Base-by-base conservation (phyloP, 2,113 vertebrate genomes). In the Sciurus niger region DNA sequence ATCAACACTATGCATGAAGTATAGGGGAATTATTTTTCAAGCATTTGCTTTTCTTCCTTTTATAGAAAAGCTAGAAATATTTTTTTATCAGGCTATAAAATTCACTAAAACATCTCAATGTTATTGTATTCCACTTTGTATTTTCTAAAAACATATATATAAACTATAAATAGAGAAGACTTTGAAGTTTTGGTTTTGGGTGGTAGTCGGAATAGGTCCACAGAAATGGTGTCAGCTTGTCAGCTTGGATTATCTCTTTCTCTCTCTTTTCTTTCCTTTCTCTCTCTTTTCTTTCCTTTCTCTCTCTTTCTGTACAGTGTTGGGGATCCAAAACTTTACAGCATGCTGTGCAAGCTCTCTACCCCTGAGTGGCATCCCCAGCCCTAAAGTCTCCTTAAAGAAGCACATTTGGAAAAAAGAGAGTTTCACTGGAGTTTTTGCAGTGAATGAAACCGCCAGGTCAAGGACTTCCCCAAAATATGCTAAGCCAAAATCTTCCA, bases 21-120 rank as follows among this genome's bases (percentile, higher is more conserved):
- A 58, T 17, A 79, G 28, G 89, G 20, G 2, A 94, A 84, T 67
- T 74, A 13, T 53, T 86, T 83, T 55, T 83, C n/a, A 84, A 94
- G 4, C 4, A 67, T 67, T 76, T 89, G 18, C 14, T 92, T 78
- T 77, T 58, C 55, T 89, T 10, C 18, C 9, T 72, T 85, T 84
- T 85, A 82, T 78, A 77, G 40, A 78, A 63, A 65, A 51, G 14
- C 4, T 95, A 48, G 16, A 77, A 93, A 95, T 84, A 82, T 70
- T 93, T 74, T 40, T 84, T 72, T 40, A 53, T 46, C 4, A 84
- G 8, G 24, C 34, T 92, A 12, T 80, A 92, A 89, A 79, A 16
- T 89, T 83, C 12, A 70, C 37, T 28, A 30, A 73, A 85, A 70
- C 72, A 40, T 51, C 32, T 67, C 1, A 18, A 8, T 80, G 8